Percentiles rank a stretch among this genome's conserved stretches.
phyloP scores from a whole-genome alignment of 1,140 invertebrate species.

The Coboldia fuscipes region DNA sequence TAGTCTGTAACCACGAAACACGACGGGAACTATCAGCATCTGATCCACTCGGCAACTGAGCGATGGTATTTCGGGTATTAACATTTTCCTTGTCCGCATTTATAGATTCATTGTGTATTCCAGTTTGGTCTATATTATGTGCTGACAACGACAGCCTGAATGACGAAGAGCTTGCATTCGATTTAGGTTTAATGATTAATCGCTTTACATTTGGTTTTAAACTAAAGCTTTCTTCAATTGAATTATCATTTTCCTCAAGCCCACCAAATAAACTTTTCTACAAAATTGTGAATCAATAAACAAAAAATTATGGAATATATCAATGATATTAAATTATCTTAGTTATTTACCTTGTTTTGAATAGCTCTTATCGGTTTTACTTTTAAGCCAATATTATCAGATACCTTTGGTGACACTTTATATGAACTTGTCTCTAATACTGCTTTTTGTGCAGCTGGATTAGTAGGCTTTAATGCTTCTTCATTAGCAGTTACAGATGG shows the following conservation, averaged over 20 bases:
- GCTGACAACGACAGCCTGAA: background rate
- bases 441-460: constrained; percentile 40
- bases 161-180: background rate
- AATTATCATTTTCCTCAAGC: constrained; percentile 40
- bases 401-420: constrained; percentile 37
- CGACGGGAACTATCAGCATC: constrained; percentile 6
- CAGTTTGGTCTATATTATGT: background rate
- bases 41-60: background rate
- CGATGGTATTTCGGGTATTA: background rate
- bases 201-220: constrained; percentile 38
- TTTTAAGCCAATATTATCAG: constrained; percentile 32
- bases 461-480: constrained; percentile 53
- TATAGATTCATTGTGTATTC: background rate
- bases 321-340: background rate
- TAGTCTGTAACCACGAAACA: constrained; percentile 19
- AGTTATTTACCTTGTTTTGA: constrained; percentile 23
- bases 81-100: background rate
- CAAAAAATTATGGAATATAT: background rate
- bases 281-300: constrained; percentile 1
- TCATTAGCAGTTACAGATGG: constrained; percentile 28
- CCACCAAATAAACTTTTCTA: constrained; percentile 47
- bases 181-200: constrained; percentile 28
- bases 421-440: constrained; percentile 26
- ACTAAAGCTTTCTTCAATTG: constrained; percentile 33
- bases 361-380: constrained; percentile 28